A percentile compares a stretch with the other conserved stretches of the same genome.
Conservation (phyloP, 2,888 invertebrate species). For the Eupithecia inturbata region DNA sequence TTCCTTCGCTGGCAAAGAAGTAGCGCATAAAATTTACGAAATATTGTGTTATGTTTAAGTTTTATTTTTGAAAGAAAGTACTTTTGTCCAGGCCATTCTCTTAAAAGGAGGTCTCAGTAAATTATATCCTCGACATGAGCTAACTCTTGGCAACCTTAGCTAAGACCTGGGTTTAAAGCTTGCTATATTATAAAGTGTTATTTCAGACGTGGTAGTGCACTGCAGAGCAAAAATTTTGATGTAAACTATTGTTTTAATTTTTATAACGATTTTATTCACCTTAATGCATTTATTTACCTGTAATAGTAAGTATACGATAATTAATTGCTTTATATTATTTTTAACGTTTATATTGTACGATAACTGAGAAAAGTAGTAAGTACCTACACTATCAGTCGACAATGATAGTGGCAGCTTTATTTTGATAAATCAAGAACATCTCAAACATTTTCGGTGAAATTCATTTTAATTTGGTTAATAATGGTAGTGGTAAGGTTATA, state of each 20-base stretch:
- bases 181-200: background rate
- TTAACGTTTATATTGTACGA: background rate
- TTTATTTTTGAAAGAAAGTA: background rate
- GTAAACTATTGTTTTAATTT: background rate
- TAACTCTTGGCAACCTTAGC: too few relatives aligned
- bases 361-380: background rate
- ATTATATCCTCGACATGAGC: background rate
- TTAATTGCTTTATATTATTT: background rate
- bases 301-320: background rate
- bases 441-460: background rate
- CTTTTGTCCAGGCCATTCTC: background rate
- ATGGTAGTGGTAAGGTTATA: background rate
- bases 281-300: constrained; percentile 2
- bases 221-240: background rate
- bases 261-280: background rate
- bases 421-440: background rate
- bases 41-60: constrained; percentile 63
- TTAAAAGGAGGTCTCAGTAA: too few relatives aligned
- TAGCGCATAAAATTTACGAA: constrained; percentile 68
- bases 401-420: background rate
- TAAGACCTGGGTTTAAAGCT: background rate
- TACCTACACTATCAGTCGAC: background rate
- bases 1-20: constrained; percentile 70
- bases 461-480: background rate
- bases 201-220: background rate